Evolutionary conservation across 2,888 invertebrate genomes (phyloP), one percentile per base, ranked within the genome.

Genomic region (Spodoptera exigua): DNA sequence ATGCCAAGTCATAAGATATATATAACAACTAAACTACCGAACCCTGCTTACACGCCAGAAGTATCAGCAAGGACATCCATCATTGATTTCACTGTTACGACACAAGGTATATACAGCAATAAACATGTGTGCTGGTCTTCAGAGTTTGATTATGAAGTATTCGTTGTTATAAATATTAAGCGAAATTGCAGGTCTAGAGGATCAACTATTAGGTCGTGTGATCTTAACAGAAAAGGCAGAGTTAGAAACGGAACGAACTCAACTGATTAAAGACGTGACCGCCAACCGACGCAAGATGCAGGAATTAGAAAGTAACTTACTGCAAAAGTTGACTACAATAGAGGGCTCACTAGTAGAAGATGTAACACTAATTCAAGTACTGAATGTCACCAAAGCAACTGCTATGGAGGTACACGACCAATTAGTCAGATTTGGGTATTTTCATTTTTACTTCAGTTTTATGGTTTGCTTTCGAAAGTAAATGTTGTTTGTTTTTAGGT

Each of bases 81-180:
- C 44, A 98, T 98, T 70, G 98, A 98, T 87, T 98, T 98, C 80
- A 98, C 98, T 40, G 98, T 98, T 1, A 98, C 98, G 0, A 96
- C 97, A 95, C 97, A 97, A 94, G 98, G 97, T 93, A 85, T 18
- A 2, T n/a, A 11, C 13, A 5, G 3, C 1, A 27, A 27, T 9
- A 27, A 5, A 27, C 27, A 1, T 9, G 4, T 27, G 0, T 1
- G 27, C 9, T 27, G 5, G 3, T 27, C 9, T 9, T 9, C 5
- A 27, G 27, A 27, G 9, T 7, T 27, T 27, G 27, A 27, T 27
- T 27, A 9, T 18, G 18, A 18, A 18, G 18, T 27, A 27, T 51
- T 40, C 56, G 12, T 45, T 12, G 13, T 39, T 9, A 34, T 17
- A 9, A 27, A 27, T 5, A 27, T 7, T 21, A 9, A 5, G 27